Evolutionary conservation across 2,888 invertebrate species (phyloP).

Genomic region (Yponomeuta malinellus): DNA sequence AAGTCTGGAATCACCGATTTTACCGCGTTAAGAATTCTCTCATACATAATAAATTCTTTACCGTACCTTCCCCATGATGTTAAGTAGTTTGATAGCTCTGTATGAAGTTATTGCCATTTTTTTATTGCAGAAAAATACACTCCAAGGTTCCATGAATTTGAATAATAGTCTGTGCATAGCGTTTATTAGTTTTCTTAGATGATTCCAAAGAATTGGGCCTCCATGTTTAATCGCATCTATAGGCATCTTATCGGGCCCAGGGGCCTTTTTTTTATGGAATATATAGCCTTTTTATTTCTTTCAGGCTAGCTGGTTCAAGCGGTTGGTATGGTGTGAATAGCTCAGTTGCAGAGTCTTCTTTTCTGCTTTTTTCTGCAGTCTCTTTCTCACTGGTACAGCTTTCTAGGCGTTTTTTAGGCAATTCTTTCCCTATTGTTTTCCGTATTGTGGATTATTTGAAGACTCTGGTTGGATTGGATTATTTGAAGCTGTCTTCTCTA

Average conservation of each 20-base stretch:
- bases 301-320: constrained; percentile 15
- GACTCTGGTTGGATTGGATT: background rate
- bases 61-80: constrained; percentile 16
- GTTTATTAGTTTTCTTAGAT: background rate
- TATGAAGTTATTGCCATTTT: background rate
- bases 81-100: constrained; percentile 16
- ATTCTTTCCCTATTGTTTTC: constrained; percentile 11
- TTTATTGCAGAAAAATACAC: background rate
- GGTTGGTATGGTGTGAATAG: constrained; percentile 15
- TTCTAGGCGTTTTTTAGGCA: background rate
- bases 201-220: background rate
- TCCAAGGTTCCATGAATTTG: constrained; percentile 8
- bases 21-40: no score
- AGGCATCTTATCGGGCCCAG: constrained; percentile 19
- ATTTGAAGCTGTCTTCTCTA: constrained; percentile 1
- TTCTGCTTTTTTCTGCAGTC: constrained; percentile 2
- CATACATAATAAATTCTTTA: no score
- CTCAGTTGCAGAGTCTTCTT: constrained; percentile 6
- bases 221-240: constrained; percentile 20
- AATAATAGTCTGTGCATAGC: constrained; percentile 11
- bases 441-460: constrained; percentile 9
- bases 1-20: background rate
- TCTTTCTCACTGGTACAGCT: constrained; percentile 14
- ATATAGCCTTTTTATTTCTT: constrained; percentile 13
- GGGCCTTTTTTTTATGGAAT: constrained; percentile 19